Evolutionary conservation across 2,113 vertebrate species (phyloP).

Genomic region (Nothobranchius furzeri): DNA sequence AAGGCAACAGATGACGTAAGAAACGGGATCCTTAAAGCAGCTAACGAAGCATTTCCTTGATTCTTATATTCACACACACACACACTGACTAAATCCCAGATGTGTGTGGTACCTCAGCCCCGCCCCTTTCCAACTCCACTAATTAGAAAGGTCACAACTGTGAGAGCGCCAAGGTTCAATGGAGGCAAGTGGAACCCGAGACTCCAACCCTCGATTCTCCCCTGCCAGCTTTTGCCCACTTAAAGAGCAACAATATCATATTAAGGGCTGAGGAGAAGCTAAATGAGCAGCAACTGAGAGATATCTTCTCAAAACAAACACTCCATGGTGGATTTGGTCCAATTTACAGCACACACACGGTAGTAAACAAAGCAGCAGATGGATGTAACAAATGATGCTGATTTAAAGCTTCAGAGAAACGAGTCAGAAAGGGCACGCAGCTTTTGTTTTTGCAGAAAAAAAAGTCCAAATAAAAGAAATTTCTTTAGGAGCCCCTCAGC

Average conservation of each 20-base stretch:
- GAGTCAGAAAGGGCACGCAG: background rate
- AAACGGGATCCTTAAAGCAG: slow-evolving; percentile 55
- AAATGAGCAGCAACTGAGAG: slow-evolving; percentile 62
- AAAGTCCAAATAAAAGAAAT: background rate
- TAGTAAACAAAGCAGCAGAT: slow-evolving; percentile 57
- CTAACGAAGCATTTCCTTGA: slow-evolving; percentile 67
- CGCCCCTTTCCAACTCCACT: slow-evolving; percentile 48
- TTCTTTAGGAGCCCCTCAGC: background rate
- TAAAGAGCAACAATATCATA: slow-evolving; percentile 61
- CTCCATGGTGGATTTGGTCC: slow-evolving; percentile 58
- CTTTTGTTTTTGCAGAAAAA: slow-evolving; percentile 7
- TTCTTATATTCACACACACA: slow-evolving; percentile 57
- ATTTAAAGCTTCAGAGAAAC: slow-evolving; percentile 19
- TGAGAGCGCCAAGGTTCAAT: slow-evolving; percentile 63
- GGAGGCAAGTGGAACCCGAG: slow-evolving; percentile 65
- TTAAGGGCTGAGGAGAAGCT: slow-evolving; percentile 48
- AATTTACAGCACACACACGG: slow-evolving; percentile 53
- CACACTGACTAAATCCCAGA: slow-evolving; percentile 36
- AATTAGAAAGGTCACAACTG: slow-evolving; percentile 72
- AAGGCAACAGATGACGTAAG: slow-evolving; percentile 62
- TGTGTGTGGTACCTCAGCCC: slow-evolving; percentile 39
- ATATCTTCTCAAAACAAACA: slow-evolving; percentile 65
- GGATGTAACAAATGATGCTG: slow-evolving; percentile 22
- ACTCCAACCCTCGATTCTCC: slow-evolving; percentile 50
- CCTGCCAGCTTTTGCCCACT: slow-evolving; percentile 38